Evolutionary conservation across 2,113 vertebrate species (phyloP).

Genomic region (Passer domesticus): DNA sequence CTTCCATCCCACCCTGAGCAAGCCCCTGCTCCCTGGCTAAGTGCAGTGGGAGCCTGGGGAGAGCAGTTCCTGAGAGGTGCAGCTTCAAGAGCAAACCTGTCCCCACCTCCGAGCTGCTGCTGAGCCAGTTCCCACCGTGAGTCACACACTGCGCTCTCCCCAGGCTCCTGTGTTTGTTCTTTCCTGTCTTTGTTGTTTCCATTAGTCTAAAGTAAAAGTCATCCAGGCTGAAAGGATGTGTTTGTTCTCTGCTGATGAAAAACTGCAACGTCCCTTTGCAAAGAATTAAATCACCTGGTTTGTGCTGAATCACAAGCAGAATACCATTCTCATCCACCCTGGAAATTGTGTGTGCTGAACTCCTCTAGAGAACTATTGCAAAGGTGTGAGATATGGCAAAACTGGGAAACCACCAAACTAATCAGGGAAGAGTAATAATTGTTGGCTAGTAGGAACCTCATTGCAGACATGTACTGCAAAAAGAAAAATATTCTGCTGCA

Average conservation of each 20-base stretch:
- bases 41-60: not conserved
- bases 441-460: not conserved
- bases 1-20: not conserved
- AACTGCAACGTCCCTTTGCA: not conserved
- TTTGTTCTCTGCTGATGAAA: conserved; percentile 3
- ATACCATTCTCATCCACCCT: not conserved
- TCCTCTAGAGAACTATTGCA: not conserved
- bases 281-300: not conserved
- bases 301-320: not conserved
- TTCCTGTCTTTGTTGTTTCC: not conserved
- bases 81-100: not conserved
- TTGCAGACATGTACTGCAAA: not conserved
- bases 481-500: not conserved
- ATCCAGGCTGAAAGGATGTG: not conserved
- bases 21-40: not conserved
- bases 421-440: not conserved
- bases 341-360: not conserved
- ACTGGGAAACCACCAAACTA: not conserved
- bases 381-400: not conserved
- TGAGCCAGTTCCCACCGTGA: fast-evolving
- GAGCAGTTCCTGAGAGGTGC: not conserved
- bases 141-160: not conserved
- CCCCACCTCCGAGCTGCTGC: not conserved
- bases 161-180: not conserved
- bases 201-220: conserved; percentile 25